phyloP scores from a whole-genome alignment of 2,888 invertebrate genomes.

The Linnaemya vulpina region DNA sequence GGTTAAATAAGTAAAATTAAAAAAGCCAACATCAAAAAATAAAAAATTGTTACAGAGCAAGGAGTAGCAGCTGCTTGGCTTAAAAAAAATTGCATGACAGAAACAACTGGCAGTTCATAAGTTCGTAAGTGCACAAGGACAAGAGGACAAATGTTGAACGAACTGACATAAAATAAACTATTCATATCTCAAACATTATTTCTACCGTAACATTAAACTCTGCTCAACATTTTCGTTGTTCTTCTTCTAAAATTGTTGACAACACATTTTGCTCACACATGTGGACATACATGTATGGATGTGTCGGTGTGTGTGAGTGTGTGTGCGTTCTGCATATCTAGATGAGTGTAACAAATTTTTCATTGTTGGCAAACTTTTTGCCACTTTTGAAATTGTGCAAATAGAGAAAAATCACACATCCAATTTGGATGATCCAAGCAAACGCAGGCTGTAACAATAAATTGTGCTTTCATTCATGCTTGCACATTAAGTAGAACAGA shows the following conservation, averaged over 20 bases:
- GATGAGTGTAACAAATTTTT: slow-evolving; percentile 32
- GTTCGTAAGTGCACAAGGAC: slow-evolving; percentile 67
- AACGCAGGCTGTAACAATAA: slow-evolving; percentile 25
- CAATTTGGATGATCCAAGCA: background rate
- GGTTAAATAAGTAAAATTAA: slow-evolving; percentile 24
- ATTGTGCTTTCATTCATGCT: slow-evolving; percentile 39
- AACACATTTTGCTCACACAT: slow-evolving; percentile 4
- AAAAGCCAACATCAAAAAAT: slow-evolving; percentile 29
- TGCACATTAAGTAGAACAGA: background rate
- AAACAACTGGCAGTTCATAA: slow-evolving; percentile 41
- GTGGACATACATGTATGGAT: background rate
- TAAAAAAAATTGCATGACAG: slow-evolving; percentile 22
- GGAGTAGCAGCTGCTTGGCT: slow-evolving; percentile 16
- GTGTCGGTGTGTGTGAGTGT: background rate
- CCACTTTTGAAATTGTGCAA: slow-evolving; percentile 9
- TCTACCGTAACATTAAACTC: background rate
- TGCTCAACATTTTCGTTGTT: slow-evolving; percentile 17
- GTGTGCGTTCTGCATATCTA: too few relatives aligned
- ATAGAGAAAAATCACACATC: slow-evolving; percentile 5
- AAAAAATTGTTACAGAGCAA: slow-evolving; percentile 4
- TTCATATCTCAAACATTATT: slow-evolving; percentile 5
- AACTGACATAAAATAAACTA: slow-evolving; percentile 18
- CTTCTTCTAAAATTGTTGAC: background rate
- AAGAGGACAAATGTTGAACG: slow-evolving; percentile 58
- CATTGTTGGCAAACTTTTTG: slow-evolving; percentile 24